These are phyloP conservation scores for Clamator glandarius DNA, from an alignment of 2,797 vertebrate species.

Conservation along the genomic window DNA sequence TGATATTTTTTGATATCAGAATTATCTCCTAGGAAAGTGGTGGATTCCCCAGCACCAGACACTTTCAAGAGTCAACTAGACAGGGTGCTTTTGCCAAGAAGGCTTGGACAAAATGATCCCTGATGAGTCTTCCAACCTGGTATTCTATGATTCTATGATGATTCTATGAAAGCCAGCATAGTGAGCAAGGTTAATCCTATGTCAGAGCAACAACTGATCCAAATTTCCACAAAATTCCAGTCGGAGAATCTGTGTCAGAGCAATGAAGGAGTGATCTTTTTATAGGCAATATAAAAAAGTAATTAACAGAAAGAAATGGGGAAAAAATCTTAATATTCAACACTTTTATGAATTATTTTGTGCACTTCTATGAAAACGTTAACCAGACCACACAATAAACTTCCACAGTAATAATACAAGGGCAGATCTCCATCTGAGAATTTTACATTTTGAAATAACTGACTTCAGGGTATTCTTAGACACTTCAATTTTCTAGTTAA, in stretches of 20 bases:
- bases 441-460: neutral
- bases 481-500: neutral
- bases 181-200: neutral
- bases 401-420: neutral
- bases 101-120: too few species aligned
- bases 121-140: too few species aligned
- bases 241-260: neutral
- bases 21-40: too few species aligned
- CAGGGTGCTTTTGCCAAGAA: too few species aligned
- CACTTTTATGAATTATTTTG: neutral
- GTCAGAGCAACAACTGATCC: neutral
- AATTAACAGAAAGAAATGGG: neutral
- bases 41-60: too few species aligned
- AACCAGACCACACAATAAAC: neutral
- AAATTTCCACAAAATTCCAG: neutral
- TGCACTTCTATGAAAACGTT: neutral
- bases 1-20: too few species aligned
- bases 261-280: neutral
- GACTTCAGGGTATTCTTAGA: neutral
- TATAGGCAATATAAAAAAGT: neutral
- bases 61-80: too few species aligned
- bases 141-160: too few species aligned
- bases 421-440: neutral
- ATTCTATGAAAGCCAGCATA: neutral
- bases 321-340: neutral